Evolutionary conservation across 2,113 vertebrate species (phyloP).

Genomic region (Chaetodon auriga): DNA sequence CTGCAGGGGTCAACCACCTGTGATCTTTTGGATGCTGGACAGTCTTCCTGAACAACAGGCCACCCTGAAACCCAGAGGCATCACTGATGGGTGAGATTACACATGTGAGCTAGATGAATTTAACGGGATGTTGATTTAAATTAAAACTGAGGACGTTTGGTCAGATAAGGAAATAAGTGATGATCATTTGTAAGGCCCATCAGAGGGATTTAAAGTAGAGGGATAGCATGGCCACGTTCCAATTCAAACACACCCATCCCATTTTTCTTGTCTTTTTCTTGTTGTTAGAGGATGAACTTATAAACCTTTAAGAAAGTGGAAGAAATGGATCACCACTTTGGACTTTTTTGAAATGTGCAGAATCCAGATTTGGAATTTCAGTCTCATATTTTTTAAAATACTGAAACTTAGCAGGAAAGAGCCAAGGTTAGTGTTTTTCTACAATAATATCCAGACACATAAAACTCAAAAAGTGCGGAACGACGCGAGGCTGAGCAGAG

Average conservation of each 20-base stretch:
- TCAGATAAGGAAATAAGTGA: slow-evolving; percentile 31
- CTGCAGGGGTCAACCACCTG: slow-evolving; percentile 6
- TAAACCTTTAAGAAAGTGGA: not conserved
- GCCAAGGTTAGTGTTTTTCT: slow-evolving; percentile 5
- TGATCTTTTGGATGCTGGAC: not conserved
- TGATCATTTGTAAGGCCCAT: slow-evolving; percentile 17
- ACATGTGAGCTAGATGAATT: not conserved
- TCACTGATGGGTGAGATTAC: not conserved
- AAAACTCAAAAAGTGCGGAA: slow-evolving; percentile 14
- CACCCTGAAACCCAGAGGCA: slow-evolving; percentile 5
- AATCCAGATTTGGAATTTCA: not conserved
- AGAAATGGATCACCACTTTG: not conserved
- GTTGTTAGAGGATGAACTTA: not conserved
- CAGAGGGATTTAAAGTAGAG: slow-evolving; percentile 28
- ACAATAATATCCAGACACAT: not conserved
- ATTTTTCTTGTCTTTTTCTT: slow-evolving; percentile 1
- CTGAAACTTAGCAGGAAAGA: slow-evolving; percentile 13
- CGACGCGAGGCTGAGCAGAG: slow-evolving; percentile 9
- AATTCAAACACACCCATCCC: slow-evolving; percentile 27
- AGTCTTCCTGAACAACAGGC: not conserved
- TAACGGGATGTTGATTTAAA: slow-evolving; percentile 27
- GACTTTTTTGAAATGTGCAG: not conserved
- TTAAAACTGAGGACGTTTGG: slow-evolving; percentile 13
- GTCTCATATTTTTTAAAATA: slow-evolving; percentile 21
- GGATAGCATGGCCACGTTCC: not conserved